Evolutionary conservation across 2,888 invertebrate genomes (phyloP).

Genomic region (Euzophera pinguis): DNA sequence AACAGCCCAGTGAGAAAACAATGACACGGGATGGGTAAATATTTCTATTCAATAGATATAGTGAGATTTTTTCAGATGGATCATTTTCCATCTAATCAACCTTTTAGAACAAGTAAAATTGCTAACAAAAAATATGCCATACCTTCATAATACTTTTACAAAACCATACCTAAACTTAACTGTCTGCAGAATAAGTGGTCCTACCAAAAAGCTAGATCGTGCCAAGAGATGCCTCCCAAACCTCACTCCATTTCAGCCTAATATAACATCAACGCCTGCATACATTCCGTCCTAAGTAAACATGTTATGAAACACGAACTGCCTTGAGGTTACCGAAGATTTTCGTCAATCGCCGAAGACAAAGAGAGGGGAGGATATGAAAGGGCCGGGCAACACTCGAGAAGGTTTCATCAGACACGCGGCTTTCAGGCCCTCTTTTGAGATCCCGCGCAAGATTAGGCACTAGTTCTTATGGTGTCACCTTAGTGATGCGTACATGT

Average conservation of each 20-base stretch:
- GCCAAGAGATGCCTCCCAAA: constrained; percentile 4
- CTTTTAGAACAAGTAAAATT: no score
- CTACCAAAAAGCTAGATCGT: neutral
- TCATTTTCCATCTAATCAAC: no score
- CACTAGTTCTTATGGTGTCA: constrained; percentile 66
- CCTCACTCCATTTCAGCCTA: constrained; percentile 1
- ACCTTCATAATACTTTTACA: no score
- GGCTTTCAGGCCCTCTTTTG: constrained; percentile 72
- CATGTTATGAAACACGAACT: constrained; percentile 20
- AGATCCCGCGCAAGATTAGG: constrained; percentile 77
- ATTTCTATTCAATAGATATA: no score
- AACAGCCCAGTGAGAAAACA: no score
- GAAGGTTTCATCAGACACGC: constrained; percentile 72
- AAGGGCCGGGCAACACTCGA: constrained; percentile 65
- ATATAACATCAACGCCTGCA: constrained; percentile 14
- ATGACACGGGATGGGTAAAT: no score
- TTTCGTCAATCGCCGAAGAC: constrained; percentile 73
- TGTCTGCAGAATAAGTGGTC: neutral
- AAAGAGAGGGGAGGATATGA: constrained; percentile 73
- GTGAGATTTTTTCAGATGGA: no score
- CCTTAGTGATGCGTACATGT: constrained; percentile 39
- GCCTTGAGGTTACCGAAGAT: constrained; percentile 47
- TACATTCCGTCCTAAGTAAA: constrained; percentile 32
- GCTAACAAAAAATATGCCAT: no score
- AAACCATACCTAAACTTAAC: no score